Base-by-base conservation (phyloP, 2,113 vertebrate genomes). In the Carettochelys insculpta region DNA sequence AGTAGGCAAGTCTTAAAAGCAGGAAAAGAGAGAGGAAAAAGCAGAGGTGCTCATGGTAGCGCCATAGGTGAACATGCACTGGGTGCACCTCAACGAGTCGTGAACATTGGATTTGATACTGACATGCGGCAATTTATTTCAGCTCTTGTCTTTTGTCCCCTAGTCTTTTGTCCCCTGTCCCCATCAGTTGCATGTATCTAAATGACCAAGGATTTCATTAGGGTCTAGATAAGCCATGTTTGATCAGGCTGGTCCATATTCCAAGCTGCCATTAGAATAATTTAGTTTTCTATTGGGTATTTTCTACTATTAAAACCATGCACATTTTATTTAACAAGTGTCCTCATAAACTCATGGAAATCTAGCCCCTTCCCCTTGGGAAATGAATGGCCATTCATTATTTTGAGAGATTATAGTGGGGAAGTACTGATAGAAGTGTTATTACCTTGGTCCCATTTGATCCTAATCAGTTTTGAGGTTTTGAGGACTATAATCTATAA, bases 221-320 rank as follows among this genome's bases (percentile, higher is more conserved):
- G 41, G 41, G 53, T 73, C 68, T 53, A 38, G 52, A n/a, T 91
- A 51, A n/a, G 41, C 58, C 43, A 85, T 65, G 93, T 87, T 95
- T 56, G 45, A 31, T 73, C 1, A 0, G 0, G 3, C 56, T 3
- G 0, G 3, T 13, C 88, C 53, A 61, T 2, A 1, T n/a, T 56
- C 47, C 56, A 80, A 81, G 31, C n/a, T 2, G 3, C n/a, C 38
- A 71, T 45, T 53, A 65, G 27, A 52, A 7, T 41, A 81, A 83
- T 73, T 83, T 1, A 19, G 11, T 93, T 89, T 79, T 92, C 19
- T 29, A 11, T 0, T 10, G 50, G 71, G 38, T 7, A 1, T 1
- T 58, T 86, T 86, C 83, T 41, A 34, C 56, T n/a, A 34, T 80
- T 82, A 56, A 9, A 6, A 45, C 34, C 51, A 78, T 77, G 85